Evolutionary conservation across 2,797 vertebrate species (phyloP).

Genomic region (Leuciscus waleckii): DNA sequence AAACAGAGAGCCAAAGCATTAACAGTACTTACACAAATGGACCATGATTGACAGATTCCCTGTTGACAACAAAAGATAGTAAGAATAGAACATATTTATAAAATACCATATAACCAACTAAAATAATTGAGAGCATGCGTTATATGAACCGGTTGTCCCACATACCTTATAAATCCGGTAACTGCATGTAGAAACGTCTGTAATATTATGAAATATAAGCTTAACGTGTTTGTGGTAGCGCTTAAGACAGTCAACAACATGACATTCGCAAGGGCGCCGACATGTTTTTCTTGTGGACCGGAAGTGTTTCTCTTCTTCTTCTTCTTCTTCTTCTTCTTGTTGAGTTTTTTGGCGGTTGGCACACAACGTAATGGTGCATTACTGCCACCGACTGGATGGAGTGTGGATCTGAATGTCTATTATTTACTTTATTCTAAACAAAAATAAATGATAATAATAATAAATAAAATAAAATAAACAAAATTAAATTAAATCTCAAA

Average conservation of each 20-base stretch:
- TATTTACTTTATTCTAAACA: no score
- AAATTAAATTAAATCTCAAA: no score
- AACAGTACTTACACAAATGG: constrained; percentile 72
- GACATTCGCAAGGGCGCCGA: constrained; percentile 75
- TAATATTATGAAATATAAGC: neutral
- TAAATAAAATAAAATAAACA: no score
- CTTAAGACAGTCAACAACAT: constrained; percentile 55
- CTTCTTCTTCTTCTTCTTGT: no score
- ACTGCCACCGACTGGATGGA: no score
- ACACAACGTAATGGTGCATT: no score
- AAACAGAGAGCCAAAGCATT: neutral
- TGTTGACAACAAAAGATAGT: neutral
- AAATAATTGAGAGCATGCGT: neutral
- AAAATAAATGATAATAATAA: no score
- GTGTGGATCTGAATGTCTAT: no score
- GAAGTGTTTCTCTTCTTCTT: neutral
- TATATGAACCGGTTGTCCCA: neutral
- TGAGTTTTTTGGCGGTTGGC: no score
- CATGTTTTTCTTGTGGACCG: constrained; percentile 68
- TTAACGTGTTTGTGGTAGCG: neutral
- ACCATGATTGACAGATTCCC: constrained; percentile 72
- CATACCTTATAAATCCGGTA: constrained; percentile 35
- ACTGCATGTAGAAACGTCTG: neutral
- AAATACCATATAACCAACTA: no score
- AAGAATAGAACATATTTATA: neutral